phyloP scores from a whole-genome alignment of 1,140 invertebrate genomes.

The Dinothrombium tinctorium region DNA sequence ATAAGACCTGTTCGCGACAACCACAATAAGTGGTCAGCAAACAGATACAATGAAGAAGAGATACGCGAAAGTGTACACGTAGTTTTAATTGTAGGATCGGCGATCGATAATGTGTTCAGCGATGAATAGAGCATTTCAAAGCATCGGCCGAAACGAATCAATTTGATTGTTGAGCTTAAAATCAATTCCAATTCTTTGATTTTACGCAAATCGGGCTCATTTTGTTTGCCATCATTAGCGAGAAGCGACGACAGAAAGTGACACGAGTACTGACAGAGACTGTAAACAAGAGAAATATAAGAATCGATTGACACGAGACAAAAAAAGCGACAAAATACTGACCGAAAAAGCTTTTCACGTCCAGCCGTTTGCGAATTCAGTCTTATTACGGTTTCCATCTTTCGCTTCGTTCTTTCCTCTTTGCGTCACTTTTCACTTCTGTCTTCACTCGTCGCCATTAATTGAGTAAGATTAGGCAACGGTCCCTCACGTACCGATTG shows the following conservation, averaged over 20 bases:
- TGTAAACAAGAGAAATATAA: conserved; percentile 19
- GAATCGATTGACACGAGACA: not conserved
- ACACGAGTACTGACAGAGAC: conserved; percentile 39
- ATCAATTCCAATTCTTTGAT: conserved; percentile 40
- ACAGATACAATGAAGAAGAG: conserved; percentile 45
- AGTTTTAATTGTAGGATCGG: conserved; percentile 39
- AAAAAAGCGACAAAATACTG: not conserved
- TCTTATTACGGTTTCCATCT: conserved; percentile 1
- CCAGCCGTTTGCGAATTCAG: conserved; percentile 8
- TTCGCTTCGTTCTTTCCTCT: too few species aligned
- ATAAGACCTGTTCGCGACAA: conserved; percentile 43
- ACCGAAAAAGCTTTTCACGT: conserved; percentile 15
- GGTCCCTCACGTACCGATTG: too few species aligned
- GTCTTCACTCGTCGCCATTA: too few species aligned
- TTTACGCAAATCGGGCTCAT: conserved; percentile 29
- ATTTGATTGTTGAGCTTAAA: conserved; percentile 43
- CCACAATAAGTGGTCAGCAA: conserved; percentile 65
- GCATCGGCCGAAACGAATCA: conserved; percentile 54
- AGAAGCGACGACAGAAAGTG: conserved; percentile 37
- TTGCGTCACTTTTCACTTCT: too few species aligned
- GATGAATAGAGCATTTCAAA: conserved; percentile 49
- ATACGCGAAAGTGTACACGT: conserved; percentile 50
- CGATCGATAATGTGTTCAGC: conserved; percentile 38
- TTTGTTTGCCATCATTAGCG: conserved; percentile 22
- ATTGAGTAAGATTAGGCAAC: too few species aligned